Base-by-base conservation (phyloP, 1,140 invertebrate species). In the Drosophila paulistorum region DNA sequence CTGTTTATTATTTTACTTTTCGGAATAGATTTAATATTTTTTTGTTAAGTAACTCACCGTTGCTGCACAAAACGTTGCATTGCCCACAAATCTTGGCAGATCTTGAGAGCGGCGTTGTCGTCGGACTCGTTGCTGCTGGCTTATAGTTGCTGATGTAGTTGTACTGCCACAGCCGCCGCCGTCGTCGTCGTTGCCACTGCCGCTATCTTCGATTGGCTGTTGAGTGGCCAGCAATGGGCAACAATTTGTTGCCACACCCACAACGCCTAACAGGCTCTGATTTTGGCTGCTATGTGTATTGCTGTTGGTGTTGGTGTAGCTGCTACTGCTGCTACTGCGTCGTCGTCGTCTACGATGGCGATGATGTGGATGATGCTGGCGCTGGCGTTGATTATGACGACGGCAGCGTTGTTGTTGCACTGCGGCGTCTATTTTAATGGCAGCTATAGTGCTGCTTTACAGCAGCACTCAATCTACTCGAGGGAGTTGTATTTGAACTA, bases 11-110 rank as follows among this genome's bases (percentile, higher is more conserved):
- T 51, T 30, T 7, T 30, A 30, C 6, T 30, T 51, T 51, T 51
- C 23, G 17, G n/a, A 7, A 7, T 30, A 6, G 14, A 41, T 26
- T 11, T 1, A 60, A 60, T 69, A 6, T 41, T 26, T 20, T 48
- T 48, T 11, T 30, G 6, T 30, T 30, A 30, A 30, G 3, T 23
- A 20, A 91, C 91, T 92, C 65, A 92, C 91, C 79, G 77, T 92
- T 85, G 86, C 77, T 91, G 81, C 87, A 72, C 86, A 85, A 78
- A 77, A 68, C 91, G 91, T 91, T 92, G 91, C 91, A 92, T 92
- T 85, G 91, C 91, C 91, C 77, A 91, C 78, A 87, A 91, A 80
- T 39, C 37, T 39, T 87, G 90, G 82, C 91, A 91, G 84, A 74
- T 84, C 74, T 75, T 85, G 80, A 69, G 66, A 72, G 70, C 68